These are phyloP conservation scores for Cephalotes varians DNA, from an alignment of 2,888 invertebrate species.

Conservation along the genomic window DNA sequence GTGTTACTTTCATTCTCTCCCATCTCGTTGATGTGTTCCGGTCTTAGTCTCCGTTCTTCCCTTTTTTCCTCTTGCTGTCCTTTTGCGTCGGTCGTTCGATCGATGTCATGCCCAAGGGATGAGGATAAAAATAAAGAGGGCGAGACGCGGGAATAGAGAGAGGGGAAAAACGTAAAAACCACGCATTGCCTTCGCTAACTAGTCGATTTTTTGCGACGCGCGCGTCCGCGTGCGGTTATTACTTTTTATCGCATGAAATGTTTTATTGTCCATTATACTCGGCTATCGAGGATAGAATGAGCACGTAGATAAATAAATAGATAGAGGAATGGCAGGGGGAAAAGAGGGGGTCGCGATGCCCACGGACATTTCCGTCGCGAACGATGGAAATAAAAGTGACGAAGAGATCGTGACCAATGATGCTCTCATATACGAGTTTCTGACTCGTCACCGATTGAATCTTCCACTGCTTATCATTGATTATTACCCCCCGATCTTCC, in stretches of 20 bases:
- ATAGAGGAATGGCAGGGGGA: constrained; percentile 10
- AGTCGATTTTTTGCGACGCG: constrained; percentile 30
- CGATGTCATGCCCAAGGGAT: constrained; percentile 51
- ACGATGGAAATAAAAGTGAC: constrained; percentile 43
- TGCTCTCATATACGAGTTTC: background rate
- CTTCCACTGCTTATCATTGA: constrained; percentile 1
- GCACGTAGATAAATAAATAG: constrained; percentile 43
- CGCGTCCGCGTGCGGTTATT: constrained; percentile 17
- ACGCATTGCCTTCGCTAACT: constrained; percentile 20
- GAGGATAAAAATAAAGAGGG: constrained; percentile 57
- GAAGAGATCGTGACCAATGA: background rate
- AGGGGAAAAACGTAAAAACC: constrained; percentile 11
- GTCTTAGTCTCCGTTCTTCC: constrained; percentile 7
- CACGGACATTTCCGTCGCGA: constrained; percentile 41
- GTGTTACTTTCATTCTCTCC: constrained; percentile 39
- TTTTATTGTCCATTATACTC: constrained; percentile 47
- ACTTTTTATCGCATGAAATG: constrained; percentile 33
- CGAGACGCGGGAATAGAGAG: background rate
- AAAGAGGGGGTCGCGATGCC: background rate
- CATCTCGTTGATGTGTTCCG: constrained; percentile 19
- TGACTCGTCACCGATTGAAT: constrained; percentile 9
- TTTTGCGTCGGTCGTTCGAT: constrained; percentile 54
- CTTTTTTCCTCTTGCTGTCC: constrained; percentile 34
- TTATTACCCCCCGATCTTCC: background rate
- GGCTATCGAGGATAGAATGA: constrained; percentile 35